Conservation (phyloP, 2,113 vertebrate genomes). For the Gadus macrocephalus region DNA sequence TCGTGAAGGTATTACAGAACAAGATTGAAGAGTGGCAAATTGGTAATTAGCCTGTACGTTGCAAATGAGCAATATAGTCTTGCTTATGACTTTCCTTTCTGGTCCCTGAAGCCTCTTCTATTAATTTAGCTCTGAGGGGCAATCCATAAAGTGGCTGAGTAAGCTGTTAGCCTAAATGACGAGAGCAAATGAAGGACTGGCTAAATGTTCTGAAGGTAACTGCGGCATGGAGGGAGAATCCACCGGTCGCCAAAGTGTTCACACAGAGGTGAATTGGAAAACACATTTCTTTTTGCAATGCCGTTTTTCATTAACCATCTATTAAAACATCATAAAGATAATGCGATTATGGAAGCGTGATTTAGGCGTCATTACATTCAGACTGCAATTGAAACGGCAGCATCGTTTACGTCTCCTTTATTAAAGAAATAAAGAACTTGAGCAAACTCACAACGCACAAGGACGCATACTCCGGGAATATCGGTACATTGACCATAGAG, state of each 20-base stretch:
- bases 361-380: too few relatives aligned
- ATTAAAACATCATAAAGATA: too few relatives aligned
- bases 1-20: slow-evolving; percentile 65
- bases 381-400: too few relatives aligned
- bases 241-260: too few relatives aligned
- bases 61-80: slow-evolving; percentile 69
- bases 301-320: background rate
- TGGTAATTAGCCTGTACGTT: slow-evolving; percentile 66
- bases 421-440: too few relatives aligned
- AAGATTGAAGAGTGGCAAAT: slow-evolving; percentile 70
- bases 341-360: too few relatives aligned
- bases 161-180: slow-evolving; percentile 69
- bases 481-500: too few relatives aligned
- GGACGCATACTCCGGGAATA: too few relatives aligned
- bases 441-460: too few relatives aligned
- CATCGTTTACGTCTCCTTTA: too few relatives aligned
- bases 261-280: slow-evolving; percentile 14
- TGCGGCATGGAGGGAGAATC: slow-evolving; percentile 12
- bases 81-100: slow-evolving; percentile 66
- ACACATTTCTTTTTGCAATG: background rate
- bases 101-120: slow-evolving; percentile 69
- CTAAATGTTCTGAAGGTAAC: slow-evolving; percentile 64
- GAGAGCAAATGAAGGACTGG: slow-evolving; percentile 62
- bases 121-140: slow-evolving; percentile 72
- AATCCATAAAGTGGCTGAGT: slow-evolving; percentile 71